phyloP scores from a whole-genome alignment of 2,888 invertebrate species.

The Machimus rusticus region DNA sequence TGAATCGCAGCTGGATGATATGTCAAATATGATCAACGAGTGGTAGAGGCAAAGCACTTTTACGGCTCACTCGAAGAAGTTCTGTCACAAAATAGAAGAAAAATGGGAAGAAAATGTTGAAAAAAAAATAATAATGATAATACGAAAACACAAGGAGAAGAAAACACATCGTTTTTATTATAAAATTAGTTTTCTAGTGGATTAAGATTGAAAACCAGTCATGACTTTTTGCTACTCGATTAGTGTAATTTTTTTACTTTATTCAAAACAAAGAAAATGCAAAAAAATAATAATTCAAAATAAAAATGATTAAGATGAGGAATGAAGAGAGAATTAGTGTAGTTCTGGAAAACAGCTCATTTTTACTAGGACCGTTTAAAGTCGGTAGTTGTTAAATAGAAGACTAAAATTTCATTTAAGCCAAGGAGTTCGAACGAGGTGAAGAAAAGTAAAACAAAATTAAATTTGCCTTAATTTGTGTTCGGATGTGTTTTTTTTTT shows the following conservation, averaged over 20 bases:
- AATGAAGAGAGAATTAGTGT: background rate
- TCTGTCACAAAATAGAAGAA: conserved; percentile 14
- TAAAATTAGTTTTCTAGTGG: conserved; percentile 16
- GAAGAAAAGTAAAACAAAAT: background rate
- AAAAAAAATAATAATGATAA: too few species aligned
- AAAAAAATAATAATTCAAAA: background rate
- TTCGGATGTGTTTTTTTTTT: conserved; percentile 1
- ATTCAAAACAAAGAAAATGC: background rate
- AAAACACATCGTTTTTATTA: conserved; percentile 11
- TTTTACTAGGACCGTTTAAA: conserved; percentile 8
- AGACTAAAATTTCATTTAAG: background rate
- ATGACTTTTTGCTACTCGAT: conserved; percentile 12
- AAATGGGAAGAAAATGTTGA: background rate
- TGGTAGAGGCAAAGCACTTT: conserved; percentile 44
- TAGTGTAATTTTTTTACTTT: conserved; percentile 26
- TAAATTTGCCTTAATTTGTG: conserved; percentile 5
- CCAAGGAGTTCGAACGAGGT: background rate
- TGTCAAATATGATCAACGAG: conserved; percentile 49
- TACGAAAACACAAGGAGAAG: background rate
- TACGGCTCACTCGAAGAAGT: background rate
- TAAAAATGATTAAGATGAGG: background rate
- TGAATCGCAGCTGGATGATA: conserved; percentile 50
- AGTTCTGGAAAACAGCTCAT: conserved; percentile 20
- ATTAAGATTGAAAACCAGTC: conserved; percentile 27
- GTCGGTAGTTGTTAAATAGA: conserved; percentile 4